A percentile compares a stretch with the other conserved stretches of the same genome.
Conservation (phyloP, 1,140 invertebrate genomes). For the Cydia amplana region DNA sequence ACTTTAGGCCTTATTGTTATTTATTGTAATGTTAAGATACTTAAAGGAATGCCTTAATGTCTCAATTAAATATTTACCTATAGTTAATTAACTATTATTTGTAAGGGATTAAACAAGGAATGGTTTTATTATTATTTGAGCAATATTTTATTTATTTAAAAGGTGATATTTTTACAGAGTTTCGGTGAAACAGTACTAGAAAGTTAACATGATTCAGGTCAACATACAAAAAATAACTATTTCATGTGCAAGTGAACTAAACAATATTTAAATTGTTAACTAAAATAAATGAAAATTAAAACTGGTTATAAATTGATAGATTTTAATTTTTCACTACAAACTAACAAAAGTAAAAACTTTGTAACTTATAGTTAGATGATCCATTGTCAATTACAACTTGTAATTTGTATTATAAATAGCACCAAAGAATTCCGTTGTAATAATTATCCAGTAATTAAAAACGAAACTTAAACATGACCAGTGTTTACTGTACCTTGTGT, state of each 20-base stretch:
- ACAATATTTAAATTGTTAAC: neutral
- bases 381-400: neutral
- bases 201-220: neutral
- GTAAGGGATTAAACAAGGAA: constrained; percentile 24
- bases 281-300: neutral
- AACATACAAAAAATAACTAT: neutral
- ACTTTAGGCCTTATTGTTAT: constrained; percentile 69
- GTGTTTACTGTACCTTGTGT: constrained; percentile 12
- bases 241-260: neutral
- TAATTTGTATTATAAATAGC: constrained; percentile 30
- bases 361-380: neutral
- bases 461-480: constrained; percentile 2
- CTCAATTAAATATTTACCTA: constrained; percentile 28
- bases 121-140: constrained; percentile 29
- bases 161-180: constrained; percentile 21
- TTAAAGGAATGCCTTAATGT: constrained; percentile 26
- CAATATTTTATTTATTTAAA: constrained; percentile 29
- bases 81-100: constrained; percentile 19
- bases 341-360: neutral
- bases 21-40: constrained; percentile 63
- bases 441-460: neutral
- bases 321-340: neutral
- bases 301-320: neutral
- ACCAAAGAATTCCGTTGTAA: constrained; percentile 17
- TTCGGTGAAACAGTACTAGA: neutral